Base-by-base conservation (phyloP, 2,888 invertebrate genomes). In the Polyommatus icarus region DNA sequence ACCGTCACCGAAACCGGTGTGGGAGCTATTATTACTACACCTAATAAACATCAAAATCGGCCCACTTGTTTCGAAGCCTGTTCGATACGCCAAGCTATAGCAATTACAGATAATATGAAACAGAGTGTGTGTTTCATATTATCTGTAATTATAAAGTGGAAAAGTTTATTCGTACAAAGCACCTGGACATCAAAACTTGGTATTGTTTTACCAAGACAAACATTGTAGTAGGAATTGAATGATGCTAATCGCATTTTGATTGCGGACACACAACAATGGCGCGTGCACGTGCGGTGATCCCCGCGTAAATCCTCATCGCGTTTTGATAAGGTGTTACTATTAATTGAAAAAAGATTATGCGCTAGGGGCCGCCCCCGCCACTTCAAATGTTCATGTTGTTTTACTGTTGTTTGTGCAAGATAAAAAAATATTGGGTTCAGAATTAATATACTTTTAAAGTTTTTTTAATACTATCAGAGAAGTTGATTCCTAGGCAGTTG, bases 291-390 rank as follows among this genome's bases (percentile, higher is more conserved):
- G 80, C 85, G 81, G 82, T 90, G 90, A 91, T 91, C 90, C 86
- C 78, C 87, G 88, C 89, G 89, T 91, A 90, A 91, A 91, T 91
- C 91, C 90, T 87, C 85, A 90, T 88, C 89, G 90, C 88, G 87
- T 88, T 90, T 85, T 83, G 91, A 93, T 93, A 92, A 91, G 88
- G 89, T 87, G 87, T 91, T 90, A 91, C 90, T 89, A 89, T 86
- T 92, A 92, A 93, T 93, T 90, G 91, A 90, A 92, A 93, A 92
- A 83, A 88, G 90, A 92, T 92, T 91, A 90, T 83, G 84, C 80
- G 82, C 80, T 67, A 2, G 67, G 67, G 67, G 5, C 10, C 67
- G 0, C 18, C 67, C 67, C 29, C 29, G 67, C 29, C 67, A 67
- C 67, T 67, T 29, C 67, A 67, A 67, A 67, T 15, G 12, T 29